Percentiles rank a stretch among this genome's conserved stretches.
Conservation (phyloP, 92 coral and sea anemone species). For the Zoanthus sansibaricus region DNA sequence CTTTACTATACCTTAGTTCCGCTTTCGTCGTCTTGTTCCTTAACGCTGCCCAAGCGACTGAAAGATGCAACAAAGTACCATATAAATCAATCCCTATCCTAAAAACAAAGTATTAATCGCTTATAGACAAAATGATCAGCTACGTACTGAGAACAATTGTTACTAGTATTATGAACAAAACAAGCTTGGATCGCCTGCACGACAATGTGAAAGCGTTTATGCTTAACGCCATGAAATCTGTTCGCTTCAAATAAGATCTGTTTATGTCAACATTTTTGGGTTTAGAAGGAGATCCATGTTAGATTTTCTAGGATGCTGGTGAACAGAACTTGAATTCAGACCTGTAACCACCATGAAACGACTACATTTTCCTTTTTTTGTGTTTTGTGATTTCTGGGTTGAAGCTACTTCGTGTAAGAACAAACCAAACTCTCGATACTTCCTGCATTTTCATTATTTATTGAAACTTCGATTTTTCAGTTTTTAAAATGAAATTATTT, state of each 20-base stretch:
- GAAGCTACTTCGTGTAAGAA: slow-evolving; percentile 4
- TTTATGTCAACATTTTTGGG: not conserved
- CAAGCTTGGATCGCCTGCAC: slow-evolving; percentile 64
- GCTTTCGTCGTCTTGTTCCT: slow-evolving; percentile 39
- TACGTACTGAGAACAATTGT: slow-evolving; percentile 80
- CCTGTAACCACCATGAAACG: not conserved
- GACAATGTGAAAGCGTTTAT: slow-evolving; percentile 79
- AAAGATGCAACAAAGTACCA: not conserved
- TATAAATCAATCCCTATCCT: not conserved
- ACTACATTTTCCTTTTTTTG: not conserved
- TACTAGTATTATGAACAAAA: slow-evolving; percentile 56
- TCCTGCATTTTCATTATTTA: too few relatives aligned
- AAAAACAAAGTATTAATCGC: too few relatives aligned
- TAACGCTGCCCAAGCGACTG: slow-evolving; percentile 79
- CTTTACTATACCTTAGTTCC: slow-evolving; percentile 47
- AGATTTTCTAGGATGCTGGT: not conserved
- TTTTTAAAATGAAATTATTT: too few relatives aligned
- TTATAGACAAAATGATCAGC: not conserved
- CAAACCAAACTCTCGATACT: not conserved
- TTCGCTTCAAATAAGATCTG: not conserved
- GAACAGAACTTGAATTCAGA: not conserved
- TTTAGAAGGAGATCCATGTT: not conserved
- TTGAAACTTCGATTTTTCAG: too few relatives aligned
- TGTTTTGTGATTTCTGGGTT: not conserved
- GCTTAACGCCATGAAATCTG: slow-evolving; percentile 63